phyloP scores from a whole-genome alignment of 1,140 invertebrate species.

The Babylonia areolata region DNA sequence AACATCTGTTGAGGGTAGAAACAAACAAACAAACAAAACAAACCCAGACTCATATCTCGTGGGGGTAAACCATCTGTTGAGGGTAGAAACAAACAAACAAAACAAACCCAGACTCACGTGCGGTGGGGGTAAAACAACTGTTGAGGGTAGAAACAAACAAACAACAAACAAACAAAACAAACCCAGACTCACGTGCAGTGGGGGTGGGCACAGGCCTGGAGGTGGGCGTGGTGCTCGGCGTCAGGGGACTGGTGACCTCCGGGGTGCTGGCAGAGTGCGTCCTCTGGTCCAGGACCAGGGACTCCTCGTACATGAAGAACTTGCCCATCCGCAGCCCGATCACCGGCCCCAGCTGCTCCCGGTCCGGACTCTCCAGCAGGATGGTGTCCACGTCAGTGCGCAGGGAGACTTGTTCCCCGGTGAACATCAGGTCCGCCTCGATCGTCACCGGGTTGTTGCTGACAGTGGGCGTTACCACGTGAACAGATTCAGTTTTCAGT shows the following conservation, averaged over 20 bases:
- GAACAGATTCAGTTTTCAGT: too few species aligned
- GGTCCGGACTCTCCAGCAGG: slow-evolving; percentile 30
- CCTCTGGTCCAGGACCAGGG: slow-evolving; percentile 18
- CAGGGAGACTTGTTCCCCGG: slow-evolving; percentile 8
- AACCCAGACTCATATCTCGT: too few species aligned
- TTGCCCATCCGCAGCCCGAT: slow-evolving; percentile 15
- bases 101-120: too few species aligned
- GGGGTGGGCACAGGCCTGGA: neutral
- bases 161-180: too few species aligned
- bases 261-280: neutral
- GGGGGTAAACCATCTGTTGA: too few species aligned
- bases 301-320: slow-evolving; percentile 32
- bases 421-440: slow-evolving; percentile 26
- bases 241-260: neutral
- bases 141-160: too few species aligned
- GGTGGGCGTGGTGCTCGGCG: neutral
- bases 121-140: too few species aligned
- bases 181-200: slow-evolving; percentile 24
- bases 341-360: neutral
- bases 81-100: too few species aligned
- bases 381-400: slow-evolving; percentile 29
- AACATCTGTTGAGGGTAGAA: too few species aligned
- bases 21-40: too few species aligned
- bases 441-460: slow-evolving; percentile 26
- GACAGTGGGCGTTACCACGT: too few species aligned